Evolutionary conservation across 1,140 invertebrate species (phyloP).

Genomic region (Calosoma granatense): DNA sequence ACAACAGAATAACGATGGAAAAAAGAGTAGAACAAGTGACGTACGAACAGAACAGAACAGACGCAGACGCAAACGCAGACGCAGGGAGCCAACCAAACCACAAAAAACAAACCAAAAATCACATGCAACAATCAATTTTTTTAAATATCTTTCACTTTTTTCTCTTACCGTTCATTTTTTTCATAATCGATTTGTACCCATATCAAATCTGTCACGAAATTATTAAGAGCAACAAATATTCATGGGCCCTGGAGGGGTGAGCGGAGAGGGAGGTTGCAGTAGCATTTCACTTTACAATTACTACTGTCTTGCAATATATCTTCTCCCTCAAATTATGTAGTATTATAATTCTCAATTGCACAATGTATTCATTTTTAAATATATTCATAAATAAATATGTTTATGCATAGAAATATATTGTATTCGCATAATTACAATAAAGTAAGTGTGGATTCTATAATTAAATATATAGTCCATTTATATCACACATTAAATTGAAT

Average conservation of each 20-base stretch:
- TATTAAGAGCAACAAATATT: too few species aligned
- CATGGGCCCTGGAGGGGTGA: too few species aligned
- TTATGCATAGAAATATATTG: not conserved
- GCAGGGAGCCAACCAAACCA: not conserved
- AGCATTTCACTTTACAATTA: too few species aligned
- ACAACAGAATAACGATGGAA: not conserved
- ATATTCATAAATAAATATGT: not conserved
- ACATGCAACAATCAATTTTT: not conserved
- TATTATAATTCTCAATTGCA: too few species aligned
- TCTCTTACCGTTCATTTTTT: not conserved
- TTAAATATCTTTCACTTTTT: not conserved
- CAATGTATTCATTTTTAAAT: not conserved
- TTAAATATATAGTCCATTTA: too few species aligned
- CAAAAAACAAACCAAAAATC: not conserved
- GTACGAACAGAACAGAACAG: too few species aligned
- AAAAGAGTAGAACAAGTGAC: conserved; percentile 1
- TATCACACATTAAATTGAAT: too few species aligned
- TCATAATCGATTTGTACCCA: not conserved
- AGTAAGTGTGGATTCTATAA: too few species aligned
- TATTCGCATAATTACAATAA: too few species aligned
- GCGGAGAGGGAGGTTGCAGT: too few species aligned
- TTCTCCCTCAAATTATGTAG: too few species aligned
- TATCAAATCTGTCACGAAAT: not conserved
- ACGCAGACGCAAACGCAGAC: not conserved
- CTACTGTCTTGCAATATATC: too few species aligned